These are phyloP conservation scores for Peromyscus californicus DNA, from an alignment of 2,113 vertebrate genomes.

Conservation along the genomic window DNA sequence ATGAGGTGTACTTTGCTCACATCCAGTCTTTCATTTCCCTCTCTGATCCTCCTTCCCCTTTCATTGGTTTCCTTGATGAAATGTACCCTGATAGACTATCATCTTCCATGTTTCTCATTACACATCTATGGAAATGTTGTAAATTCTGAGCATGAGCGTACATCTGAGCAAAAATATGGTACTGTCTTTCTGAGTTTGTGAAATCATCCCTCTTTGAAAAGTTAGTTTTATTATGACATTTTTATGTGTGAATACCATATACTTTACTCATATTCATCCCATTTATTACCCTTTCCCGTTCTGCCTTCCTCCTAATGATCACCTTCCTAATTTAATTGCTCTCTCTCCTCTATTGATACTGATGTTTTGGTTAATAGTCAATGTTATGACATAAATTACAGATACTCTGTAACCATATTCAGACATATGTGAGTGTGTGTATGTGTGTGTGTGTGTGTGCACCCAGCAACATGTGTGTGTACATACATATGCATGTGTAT, in stretches of 20 bases:
- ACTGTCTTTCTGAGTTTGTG: neutral
- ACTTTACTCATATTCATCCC: neutral
- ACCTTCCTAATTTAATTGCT: neutral
- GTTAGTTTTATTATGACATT: neutral
- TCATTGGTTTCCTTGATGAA: neutral
- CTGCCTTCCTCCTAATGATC: neutral
- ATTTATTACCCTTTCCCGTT: neutral
- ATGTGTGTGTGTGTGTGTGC: neutral
- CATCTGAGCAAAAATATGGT: neutral
- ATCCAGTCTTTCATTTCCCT: neutral
- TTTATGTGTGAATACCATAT: neutral
- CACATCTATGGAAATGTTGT: neutral
- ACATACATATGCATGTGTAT: no score
- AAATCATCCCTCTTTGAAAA: neutral
- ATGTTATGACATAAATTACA: neutral
- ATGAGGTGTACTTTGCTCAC: neutral
- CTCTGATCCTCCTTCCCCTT: neutral
- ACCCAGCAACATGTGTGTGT: no score
- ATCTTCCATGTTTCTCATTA: neutral
- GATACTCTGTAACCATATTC: neutral
- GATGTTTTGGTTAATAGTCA: neutral
- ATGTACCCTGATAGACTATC: neutral
- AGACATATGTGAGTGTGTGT: neutral
- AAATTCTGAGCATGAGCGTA: neutral
- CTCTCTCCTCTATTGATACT: no score